Percentiles rank a stretch among this genome's conserved stretches.
Conservation (phyloP, 2,888 invertebrate genomes). For the Athalia circularis region DNA sequence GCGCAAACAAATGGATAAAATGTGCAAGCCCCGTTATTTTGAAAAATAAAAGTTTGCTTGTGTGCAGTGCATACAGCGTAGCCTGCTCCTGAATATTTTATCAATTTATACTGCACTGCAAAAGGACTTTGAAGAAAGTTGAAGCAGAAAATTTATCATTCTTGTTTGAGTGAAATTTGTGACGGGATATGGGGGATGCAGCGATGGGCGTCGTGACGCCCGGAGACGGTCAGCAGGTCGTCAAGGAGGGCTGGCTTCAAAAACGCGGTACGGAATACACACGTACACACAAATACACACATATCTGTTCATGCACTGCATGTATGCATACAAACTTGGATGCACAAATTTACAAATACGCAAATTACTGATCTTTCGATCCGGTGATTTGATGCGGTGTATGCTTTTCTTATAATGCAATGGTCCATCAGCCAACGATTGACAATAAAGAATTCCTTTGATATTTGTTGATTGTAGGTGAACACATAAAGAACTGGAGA, state of each 20-base stretch:
- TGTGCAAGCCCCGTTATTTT: background rate
- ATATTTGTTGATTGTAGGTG: constrained; percentile 78
- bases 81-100: background rate
- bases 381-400: background rate
- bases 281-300: background rate
- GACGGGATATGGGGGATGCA: constrained; percentile 76
- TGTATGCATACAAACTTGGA: no score
- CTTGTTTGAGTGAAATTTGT: constrained; percentile 9
- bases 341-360: background rate
- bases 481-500: constrained; percentile 99
- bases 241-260: constrained; percentile 97
- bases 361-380: background rate
- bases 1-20: constrained; percentile 24
- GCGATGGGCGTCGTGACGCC: constrained; percentile 74
- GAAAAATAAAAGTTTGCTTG: constrained; percentile 1
- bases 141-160: background rate
- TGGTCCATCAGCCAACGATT: no score
- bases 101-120: background rate
- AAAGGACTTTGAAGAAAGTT: background rate
- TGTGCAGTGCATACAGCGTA: constrained; percentile 5
- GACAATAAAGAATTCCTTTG: constrained; percentile 17
- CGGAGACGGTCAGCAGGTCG: constrained; percentile 75
- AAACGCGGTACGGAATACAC: constrained; percentile 81
- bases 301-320: no score
- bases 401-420: no score